Conservation (phyloP, 2,797 vertebrate species). For the Toxotes lorentzi region DNA sequence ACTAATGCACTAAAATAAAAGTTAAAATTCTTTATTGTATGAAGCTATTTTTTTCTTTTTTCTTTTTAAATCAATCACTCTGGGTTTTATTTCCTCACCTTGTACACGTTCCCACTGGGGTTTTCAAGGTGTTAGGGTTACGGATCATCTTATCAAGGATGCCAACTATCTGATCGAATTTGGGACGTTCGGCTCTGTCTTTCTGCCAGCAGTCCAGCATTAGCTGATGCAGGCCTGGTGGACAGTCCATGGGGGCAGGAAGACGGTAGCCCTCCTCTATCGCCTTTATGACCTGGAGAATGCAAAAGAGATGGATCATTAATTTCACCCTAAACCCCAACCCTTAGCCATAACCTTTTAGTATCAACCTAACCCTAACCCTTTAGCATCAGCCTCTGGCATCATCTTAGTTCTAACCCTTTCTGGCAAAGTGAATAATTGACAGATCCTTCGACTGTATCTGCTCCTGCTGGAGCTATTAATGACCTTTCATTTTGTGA, state of each 20-base stretch:
- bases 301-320: conserved; percentile 34
- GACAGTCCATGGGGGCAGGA: conserved; percentile 98
- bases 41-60: neutral
- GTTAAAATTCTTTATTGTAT: conserved; percentile 43
- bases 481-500: conserved; percentile 14
- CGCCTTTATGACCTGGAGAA: conserved; percentile 95
- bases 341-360: neutral
- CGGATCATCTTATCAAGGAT: conserved; percentile 99
- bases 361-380: neutral
- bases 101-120: conserved; percentile 95
- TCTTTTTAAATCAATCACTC: neutral
- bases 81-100: conserved; percentile 84
- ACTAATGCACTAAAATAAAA: conserved; percentile 70
- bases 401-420: neutral
- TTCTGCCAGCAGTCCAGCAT: conserved; percentile 99
- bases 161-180: conserved; percentile 98
- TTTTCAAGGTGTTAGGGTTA: conserved; percentile 97
- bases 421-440: conserved; percentile 19
- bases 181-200: conserved; percentile 95
- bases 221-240: conserved; percentile 95
- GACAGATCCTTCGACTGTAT: neutral
- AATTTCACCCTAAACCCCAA: neutral
- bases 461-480: neutral
- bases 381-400: no score
- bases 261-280: conserved; percentile 99